Base-by-base conservation (phyloP, 2,888 invertebrate genomes). In the Marronus borbonicus region DNA sequence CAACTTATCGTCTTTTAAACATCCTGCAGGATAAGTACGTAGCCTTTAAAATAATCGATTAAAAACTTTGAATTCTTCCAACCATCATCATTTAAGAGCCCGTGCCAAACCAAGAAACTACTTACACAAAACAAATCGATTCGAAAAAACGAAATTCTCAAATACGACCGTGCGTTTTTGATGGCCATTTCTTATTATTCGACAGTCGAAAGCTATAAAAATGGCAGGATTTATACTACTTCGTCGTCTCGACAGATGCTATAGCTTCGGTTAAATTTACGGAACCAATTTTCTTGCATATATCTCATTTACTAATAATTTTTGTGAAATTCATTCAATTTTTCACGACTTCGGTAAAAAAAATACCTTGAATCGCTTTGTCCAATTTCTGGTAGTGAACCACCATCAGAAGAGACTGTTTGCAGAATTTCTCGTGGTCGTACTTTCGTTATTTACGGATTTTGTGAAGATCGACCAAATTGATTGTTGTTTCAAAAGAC, bases 161-260 rank as follows among this genome's bases (percentile, higher is more conserved):
- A 76, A n/a, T 60, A n/a, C 44, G 44, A 44, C 44, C 44, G 10
- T 36, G 76, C 55, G 39, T 72, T 28, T 65, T 76, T 65, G 64
- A 76, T 76, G 64, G 55, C 36, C 28, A 31, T 70, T 70, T 52
- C 70, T 70, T 70, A 70, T 70, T 70, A 70, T 31, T 36, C 31
- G 65, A 36, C 14, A 70, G 70, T 70, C 70, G 55, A 70, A 70
- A 55, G 55, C 36, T 20, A 55, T 70, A 70, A 70, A 70, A 31
- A 44, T 44, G 8, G 44, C 12, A 10, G 44, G 44, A 44, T 44
- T 44, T 44, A 44, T 44, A 44, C 44, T 12, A 17, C 7, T 12
- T 55, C 17, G 49, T 5, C 31, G 31, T 55, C 31, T 55, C 8
- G 20, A 31, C 31, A 8, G 39, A n/a, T n/a, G n/a, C 31, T 49